Evolutionary conservation across 2,888 invertebrate species (phyloP), one percentile per base, ranked within the genome.

Genomic region (Xiphydria camelus): DNA sequence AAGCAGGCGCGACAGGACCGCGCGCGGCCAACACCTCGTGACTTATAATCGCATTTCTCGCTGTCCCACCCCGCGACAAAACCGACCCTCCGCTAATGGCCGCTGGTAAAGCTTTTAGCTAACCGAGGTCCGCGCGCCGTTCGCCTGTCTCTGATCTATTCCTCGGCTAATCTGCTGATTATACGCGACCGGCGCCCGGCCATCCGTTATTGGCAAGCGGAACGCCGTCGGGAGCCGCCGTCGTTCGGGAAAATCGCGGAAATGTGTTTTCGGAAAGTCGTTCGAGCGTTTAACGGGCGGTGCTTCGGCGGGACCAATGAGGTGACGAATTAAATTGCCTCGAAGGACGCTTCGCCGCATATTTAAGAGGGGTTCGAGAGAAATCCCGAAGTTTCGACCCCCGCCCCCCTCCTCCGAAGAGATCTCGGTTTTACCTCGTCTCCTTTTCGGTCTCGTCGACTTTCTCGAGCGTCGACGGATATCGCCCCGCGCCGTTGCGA

Each of bases 21-120:
- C 49, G 58, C 51, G 51, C 47, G 55, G 49, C 54, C 57, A 64
- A 69, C 73, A 72, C 72, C 70, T 67, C 65, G 68, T 73, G 75
- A 75, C 74, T 73, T 75, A 73, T 75, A 75, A 75, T 75, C 71
- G 70, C 70, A 73, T 75, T 68, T 75, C n/a, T 70, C 69, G 66
- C 73, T 62, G 64, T 59, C 56, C 55, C 45, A 7, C n/a, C n/a
- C 55, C 57, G 53, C 50, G 60, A 55, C 61, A 63, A 20, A 64
- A 64, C 57, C 63, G 61, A 55, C 63, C 67, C 73, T 61, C 59
- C 57, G 67, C 68, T 75, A 75, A 75, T 75, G 75, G 73, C 67
- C 64, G 66, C 53, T 59, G 62, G 53, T 60, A 67, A 74, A 66
- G 75, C 75, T 75, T 75, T 75, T 75, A 75, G 74, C 74, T 73